phyloP scores from a whole-genome alignment of 2,888 invertebrate species.

The Elysia crispata region DNA sequence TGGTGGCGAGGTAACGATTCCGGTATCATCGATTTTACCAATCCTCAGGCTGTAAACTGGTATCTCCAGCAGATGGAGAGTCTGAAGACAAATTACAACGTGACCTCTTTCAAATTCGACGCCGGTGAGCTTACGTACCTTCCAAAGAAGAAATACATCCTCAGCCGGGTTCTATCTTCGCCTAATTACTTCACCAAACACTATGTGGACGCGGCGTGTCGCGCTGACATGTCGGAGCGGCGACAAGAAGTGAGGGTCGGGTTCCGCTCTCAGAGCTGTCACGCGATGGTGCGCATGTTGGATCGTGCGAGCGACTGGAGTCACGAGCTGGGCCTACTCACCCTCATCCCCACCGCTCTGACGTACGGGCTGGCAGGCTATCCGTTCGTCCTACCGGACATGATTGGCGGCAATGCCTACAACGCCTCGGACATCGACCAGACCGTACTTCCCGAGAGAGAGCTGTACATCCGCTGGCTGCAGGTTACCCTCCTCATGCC shows the following conservation, averaged over 20 bases:
- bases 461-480: slow-evolving; percentile 87
- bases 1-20: slow-evolving; percentile 86
- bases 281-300: slow-evolving; percentile 86
- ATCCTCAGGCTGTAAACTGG: slow-evolving; percentile 90
- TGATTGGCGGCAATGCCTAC: slow-evolving; percentile 80
- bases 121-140: slow-evolving; percentile 80
- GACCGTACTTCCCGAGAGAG: slow-evolving; percentile 59
- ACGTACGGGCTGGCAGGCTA: slow-evolving; percentile 81
- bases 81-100: slow-evolving; percentile 82
- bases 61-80: slow-evolving; percentile 83
- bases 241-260: slow-evolving; percentile 92
- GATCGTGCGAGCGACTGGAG: slow-evolving; percentile 93
- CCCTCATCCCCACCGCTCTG: slow-evolving; percentile 89
- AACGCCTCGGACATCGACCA: slow-evolving; percentile 41
- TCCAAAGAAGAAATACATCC: slow-evolving; percentile 59
- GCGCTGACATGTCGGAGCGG: slow-evolving; percentile 67
- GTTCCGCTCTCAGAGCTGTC: slow-evolving; percentile 88
- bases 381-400: slow-evolving; percentile 92
- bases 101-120: slow-evolving; percentile 93
- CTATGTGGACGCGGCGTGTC: slow-evolving; percentile 63
- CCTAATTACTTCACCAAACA: slow-evolving; percentile 65
- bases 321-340: slow-evolving; percentile 84
- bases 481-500: slow-evolving; percentile 93
- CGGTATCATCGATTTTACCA: slow-evolving; percentile 92
- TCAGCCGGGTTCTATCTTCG: slow-evolving; percentile 54